Evolutionary conservation across 2,113 vertebrate genomes (phyloP).

Genomic region (Tamias sibiricus): DNA sequence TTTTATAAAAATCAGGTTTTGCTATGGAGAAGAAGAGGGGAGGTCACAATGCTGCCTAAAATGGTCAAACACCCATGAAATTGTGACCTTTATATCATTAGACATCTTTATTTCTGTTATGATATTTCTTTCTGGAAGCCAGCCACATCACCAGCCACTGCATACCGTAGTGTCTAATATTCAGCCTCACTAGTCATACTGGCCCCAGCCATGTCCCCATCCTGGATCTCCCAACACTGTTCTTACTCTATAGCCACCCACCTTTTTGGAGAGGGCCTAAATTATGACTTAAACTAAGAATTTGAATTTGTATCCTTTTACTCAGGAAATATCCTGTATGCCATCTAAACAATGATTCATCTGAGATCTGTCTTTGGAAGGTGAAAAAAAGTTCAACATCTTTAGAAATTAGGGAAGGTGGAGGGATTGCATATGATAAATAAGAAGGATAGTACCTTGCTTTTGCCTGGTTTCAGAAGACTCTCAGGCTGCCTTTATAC

Average conservation of each 20-base stretch:
- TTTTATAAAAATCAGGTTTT: slow-evolving; percentile 8
- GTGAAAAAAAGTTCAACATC: too few species aligned
- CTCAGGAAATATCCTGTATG: background rate
- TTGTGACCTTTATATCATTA: background rate
- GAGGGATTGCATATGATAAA: background rate
- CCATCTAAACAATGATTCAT: background rate
- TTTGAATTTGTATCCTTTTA: background rate
- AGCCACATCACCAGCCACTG: background rate
- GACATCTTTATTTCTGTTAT: background rate
- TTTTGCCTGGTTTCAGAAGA: background rate
- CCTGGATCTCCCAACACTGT: background rate
- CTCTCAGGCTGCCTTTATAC: background rate
- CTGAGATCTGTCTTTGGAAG: background rate
- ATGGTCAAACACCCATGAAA: background rate
- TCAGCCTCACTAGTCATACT: background rate
- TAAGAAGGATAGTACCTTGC: background rate
- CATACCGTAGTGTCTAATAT: background rate
- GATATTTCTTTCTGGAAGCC: background rate
- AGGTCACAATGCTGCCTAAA: background rate
- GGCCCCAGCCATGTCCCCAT: background rate
- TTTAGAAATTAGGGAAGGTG: too few species aligned
- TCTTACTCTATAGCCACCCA: background rate
- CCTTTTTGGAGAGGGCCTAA: background rate
- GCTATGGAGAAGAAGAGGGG: slow-evolving; percentile 1
- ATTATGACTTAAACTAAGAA: background rate